phyloP scores from a whole-genome alignment of 2,113 vertebrate species.

The Odocoileus virginianus region DNA sequence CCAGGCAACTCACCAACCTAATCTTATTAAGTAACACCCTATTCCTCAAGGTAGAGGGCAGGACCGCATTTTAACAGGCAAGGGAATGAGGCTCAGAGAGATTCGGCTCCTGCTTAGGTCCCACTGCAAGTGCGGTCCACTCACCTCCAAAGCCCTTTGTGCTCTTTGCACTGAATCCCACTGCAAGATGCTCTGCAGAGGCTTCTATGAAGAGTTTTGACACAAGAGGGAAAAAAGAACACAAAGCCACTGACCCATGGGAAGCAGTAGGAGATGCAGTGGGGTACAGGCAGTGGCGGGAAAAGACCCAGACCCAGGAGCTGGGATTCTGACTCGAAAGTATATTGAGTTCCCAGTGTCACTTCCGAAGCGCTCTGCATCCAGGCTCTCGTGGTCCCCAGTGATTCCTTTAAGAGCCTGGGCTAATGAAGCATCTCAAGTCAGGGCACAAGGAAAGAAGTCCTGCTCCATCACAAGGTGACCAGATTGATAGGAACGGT shows the following conservation, averaged over 20 bases:
- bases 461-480: not conserved
- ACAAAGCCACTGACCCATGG: not conserved
- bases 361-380: fast-evolving
- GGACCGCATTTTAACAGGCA: not conserved
- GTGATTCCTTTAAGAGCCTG: fast-evolving
- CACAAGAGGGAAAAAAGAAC: no score
- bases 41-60: not conserved
- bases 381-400: not conserved
- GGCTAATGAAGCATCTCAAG: not conserved
- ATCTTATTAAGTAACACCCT: not conserved
- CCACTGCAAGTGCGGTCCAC: fast-evolving
- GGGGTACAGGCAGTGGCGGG: not conserved
- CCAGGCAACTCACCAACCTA: not conserved
- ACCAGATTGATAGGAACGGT: not conserved
- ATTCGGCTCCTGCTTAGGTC: not conserved
- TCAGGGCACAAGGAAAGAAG: not conserved
- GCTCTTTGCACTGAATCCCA: not conserved
- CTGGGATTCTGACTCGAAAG: not conserved
- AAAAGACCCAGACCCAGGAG: not conserved
- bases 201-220: fast-evolving
- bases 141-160: not conserved
- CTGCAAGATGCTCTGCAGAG: not conserved
- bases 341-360: not conserved
- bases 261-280: not conserved
- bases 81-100: not conserved